Percentiles rank a stretch among this genome's conserved stretches.
These are phyloP conservation scores for Oryzias celebensis DNA, from an alignment of 2,113 vertebrate species.

Conservation along the genomic window DNA sequence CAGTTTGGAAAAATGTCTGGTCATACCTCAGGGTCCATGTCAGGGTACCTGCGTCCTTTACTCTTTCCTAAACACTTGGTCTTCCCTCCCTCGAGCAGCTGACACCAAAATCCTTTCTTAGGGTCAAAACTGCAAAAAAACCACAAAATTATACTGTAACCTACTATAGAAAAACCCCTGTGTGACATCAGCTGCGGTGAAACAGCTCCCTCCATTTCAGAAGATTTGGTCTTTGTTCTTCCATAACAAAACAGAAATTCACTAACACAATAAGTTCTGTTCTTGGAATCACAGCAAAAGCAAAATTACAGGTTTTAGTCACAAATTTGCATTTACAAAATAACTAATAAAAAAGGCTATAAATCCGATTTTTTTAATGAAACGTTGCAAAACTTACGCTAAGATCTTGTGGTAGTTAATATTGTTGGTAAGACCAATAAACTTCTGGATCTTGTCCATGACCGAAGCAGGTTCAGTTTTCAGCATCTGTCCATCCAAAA, in stretches of 20 bases:
- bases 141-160: background rate
- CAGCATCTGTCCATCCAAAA: conserved; percentile 93
- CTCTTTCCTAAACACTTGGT: conserved; percentile 97
- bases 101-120: conserved; percentile 99
- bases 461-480: conserved; percentile 92
- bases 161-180: background rate
- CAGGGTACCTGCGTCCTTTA: conserved; percentile 93
- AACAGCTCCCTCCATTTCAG: too few relatives aligned
- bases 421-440: conserved; percentile 83
- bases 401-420: conserved; percentile 94
- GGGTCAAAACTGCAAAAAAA: conserved; percentile 86
- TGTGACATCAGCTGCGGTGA: too few relatives aligned
- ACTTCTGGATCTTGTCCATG: conserved; percentile 96
- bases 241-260: too few relatives aligned
- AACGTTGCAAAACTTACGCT: conserved; percentile 81
- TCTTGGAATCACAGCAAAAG: too few relatives aligned
- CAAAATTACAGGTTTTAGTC: too few relatives aligned
- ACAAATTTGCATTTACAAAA: too few relatives aligned
- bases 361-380: background rate
- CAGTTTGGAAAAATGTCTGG: background rate
- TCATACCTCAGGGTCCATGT: conserved; percentile 92
- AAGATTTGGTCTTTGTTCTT: too few relatives aligned
- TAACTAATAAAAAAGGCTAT: background rate
- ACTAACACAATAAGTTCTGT: background rate
- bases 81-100: conserved; percentile 93